phyloP scores from a whole-genome alignment of 2,113 vertebrate genomes.

The Aythya baeri region DNA sequence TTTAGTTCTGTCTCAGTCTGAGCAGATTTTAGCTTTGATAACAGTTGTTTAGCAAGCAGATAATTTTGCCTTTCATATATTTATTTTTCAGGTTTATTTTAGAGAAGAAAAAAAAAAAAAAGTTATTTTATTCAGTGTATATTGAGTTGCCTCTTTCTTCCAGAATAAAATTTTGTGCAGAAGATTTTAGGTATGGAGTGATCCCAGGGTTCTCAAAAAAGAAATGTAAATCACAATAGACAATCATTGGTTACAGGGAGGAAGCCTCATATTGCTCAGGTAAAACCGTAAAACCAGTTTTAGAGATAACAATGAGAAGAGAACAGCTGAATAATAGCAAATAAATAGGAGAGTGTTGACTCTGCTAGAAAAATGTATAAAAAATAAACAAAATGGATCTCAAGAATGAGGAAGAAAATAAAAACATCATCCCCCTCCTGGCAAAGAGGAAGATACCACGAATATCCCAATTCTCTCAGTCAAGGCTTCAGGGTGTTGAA shows the following conservation, averaged over 20 bases:
- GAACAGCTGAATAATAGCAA: background rate
- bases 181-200: background rate
- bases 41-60: background rate
- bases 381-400: background rate
- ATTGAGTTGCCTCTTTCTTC: background rate
- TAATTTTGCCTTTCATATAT: background rate
- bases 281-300: background rate
- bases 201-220: background rate
- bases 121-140: background rate
- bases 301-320: background rate
- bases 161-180: background rate
- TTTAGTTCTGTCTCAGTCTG: background rate
- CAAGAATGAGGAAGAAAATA: background rate
- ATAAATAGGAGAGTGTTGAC: fast-evolving
- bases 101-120: background rate
- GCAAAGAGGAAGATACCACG: background rate
- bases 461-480: background rate
- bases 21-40: background rate
- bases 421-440: background rate
- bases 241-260: background rate
- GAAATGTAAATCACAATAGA: background rate
- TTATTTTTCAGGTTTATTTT: background rate
- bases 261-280: background rate
- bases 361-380: background rate
- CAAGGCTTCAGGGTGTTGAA: background rate